A percentile compares a stretch with the other conserved stretches of the same genome.
These are phyloP conservation scores for Pegea sp. DNA, from an alignment of 23 tunicate species.

Conservation along the genomic window DNA sequence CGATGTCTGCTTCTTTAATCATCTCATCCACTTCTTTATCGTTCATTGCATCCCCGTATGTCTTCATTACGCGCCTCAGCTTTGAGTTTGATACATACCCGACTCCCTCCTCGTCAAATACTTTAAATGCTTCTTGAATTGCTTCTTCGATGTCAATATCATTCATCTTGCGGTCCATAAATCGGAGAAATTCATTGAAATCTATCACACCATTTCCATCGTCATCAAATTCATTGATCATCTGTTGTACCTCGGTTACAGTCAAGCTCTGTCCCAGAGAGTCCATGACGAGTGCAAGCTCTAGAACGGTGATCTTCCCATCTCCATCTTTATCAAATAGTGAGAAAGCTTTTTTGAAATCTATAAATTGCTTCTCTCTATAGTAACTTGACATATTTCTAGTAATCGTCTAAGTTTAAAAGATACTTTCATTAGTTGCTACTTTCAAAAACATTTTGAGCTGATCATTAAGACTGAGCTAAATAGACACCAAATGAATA, in stretches of 20 bases:
- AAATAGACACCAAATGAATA: too few species aligned
- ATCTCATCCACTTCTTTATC: conserved; percentile 1
- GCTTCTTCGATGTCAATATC: conserved; percentile 1
- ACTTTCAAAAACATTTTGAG: too few species aligned
- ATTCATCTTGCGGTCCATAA: neutral
- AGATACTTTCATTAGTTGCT: too few species aligned
- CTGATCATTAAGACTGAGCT: too few species aligned
- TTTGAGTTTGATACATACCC: neutral
- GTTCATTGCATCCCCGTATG: neutral
- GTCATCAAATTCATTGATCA: conserved; percentile 1
- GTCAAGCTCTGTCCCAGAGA: neutral
- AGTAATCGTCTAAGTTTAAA: too few species aligned
- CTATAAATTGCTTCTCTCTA: neutral
- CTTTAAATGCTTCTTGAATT: conserved; percentile 1
- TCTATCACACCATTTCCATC: neutral
- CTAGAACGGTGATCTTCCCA: neutral
- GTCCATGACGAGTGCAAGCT: neutral
- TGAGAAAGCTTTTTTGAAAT: neutral
- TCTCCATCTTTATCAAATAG: neutral
- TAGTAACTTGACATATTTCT: neutral
- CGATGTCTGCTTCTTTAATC: neutral
- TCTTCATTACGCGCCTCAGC: neutral
- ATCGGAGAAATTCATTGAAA: neutral
- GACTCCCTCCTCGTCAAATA: neutral
- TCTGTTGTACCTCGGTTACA: neutral